Evolutionary conservation across 1,140 invertebrate species (phyloP).

Genomic region (Drosophila mayri): DNA sequence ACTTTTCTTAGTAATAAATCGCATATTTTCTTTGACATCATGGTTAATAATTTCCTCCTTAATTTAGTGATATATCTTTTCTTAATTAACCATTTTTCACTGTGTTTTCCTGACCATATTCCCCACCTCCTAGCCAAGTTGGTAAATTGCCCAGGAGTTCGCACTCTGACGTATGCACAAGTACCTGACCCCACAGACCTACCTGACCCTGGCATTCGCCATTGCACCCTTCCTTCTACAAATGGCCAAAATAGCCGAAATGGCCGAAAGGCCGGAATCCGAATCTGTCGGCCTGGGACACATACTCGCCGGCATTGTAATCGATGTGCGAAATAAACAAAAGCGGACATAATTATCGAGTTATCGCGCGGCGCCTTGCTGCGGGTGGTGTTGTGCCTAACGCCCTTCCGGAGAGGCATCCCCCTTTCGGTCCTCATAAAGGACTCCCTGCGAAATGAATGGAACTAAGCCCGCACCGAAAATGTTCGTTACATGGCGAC

Average conservation of each 20-base stretch:
- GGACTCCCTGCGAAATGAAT: conserved; percentile 44
- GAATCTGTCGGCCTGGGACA: conserved; percentile 49
- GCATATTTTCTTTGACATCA: too few relatives aligned
- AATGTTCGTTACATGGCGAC: conserved; percentile 65
- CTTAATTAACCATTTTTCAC: background rate
- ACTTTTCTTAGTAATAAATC: too few relatives aligned
- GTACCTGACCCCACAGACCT: conserved; percentile 17
- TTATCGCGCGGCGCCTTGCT: conserved; percentile 83
- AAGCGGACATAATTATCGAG: conserved; percentile 85
- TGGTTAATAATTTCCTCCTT: too few relatives aligned
- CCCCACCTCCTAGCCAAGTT: conserved; percentile 50
- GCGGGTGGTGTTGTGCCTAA: conserved; percentile 63
- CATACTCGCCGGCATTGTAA: conserved; percentile 76
- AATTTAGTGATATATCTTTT: too few relatives aligned
- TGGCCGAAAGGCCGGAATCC: conserved; percentile 46
- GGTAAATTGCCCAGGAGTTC: conserved; percentile 70
- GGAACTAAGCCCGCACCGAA: conserved; percentile 81
- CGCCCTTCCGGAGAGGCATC: conserved; percentile 2
- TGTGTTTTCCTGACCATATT: background rate
- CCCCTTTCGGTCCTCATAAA: background rate
- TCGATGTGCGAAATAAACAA: conserved; percentile 85
- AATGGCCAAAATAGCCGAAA: conserved; percentile 39
- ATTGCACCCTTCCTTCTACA: conserved; percentile 20
- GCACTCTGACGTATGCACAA: conserved; percentile 69
- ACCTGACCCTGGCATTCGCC: conserved; percentile 1